Conservation (phyloP, 2,888 invertebrate genomes). For the Gryllus longicercus region DNA sequence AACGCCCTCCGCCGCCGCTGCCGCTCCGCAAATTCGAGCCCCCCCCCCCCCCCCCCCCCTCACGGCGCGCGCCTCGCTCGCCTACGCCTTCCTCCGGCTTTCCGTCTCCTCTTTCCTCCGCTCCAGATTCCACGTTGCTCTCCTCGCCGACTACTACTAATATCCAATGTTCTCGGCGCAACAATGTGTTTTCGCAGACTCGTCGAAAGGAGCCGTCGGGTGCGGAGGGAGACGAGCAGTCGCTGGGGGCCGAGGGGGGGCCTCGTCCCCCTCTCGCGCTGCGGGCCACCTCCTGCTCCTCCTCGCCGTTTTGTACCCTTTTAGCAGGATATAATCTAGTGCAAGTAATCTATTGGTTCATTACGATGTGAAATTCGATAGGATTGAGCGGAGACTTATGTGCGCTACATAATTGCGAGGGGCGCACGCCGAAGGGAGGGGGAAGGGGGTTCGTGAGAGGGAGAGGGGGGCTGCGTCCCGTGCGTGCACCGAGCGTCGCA, state of each 20-base stretch:
- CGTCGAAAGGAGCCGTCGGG: slow-evolving; percentile 22
- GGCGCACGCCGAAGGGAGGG: not conserved
- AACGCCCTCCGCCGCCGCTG: slow-evolving; percentile 36
- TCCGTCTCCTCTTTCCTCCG: slow-evolving; percentile 21
- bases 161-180: slow-evolving; percentile 34
- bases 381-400: slow-evolving; percentile 26
- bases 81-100: slow-evolving; percentile 30
- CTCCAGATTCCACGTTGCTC: not conserved
- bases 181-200: slow-evolving; percentile 37
- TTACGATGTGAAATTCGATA: slow-evolving; percentile 36
- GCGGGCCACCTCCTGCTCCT: not conserved
- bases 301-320: slow-evolving; percentile 20
- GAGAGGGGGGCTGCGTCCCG: too few species aligned
- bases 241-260: not conserved
- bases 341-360: slow-evolving; percentile 38
- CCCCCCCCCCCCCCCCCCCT: slow-evolving; percentile 27
- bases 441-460: not conserved
- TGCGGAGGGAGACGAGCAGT: slow-evolving; percentile 23
- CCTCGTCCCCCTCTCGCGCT: not conserved
- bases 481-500: too few species aligned
- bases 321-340: slow-evolving; percentile 35
- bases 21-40: slow-evolving; percentile 24
- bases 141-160: slow-evolving; percentile 26
- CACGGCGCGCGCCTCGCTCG: slow-evolving; percentile 25
- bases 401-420: not conserved